Evolutionary conservation across 2,888 invertebrate genomes (phyloP), one percentile per base, ranked within the genome.

Genomic region (Bombyx huttoni): DNA sequence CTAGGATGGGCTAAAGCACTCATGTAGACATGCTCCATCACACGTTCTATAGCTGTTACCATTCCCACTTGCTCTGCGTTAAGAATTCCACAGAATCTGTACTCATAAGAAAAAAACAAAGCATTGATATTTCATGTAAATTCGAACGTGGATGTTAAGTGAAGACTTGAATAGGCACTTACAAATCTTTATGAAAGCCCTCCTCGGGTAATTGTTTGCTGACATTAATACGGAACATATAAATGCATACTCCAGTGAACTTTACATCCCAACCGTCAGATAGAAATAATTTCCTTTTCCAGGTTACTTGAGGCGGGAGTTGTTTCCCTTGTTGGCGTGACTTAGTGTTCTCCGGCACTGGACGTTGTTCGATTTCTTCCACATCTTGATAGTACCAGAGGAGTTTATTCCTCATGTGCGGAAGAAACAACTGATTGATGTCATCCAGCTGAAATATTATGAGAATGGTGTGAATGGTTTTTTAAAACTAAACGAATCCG

Each of bases 361-460:
- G 82, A n/a, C 86, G 81, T 0, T 78, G 84, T 49, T 92, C 92
- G 0, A 90, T 86, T 63, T 95, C 95, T 61, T 94, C 94, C 50
- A 94, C 92, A 56, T 96, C 95, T 83, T 96, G 96, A 71, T 95
- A 96, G 77, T 94, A 96, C 95, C 96, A 96, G 61, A 96, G 90
- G 35, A 96, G 89, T 64, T 95, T 95, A 61, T 94, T 93, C 64
- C 93, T 91, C 93, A 94, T 94, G 68, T 95, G 94, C 0, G 96
- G 95, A 34, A 95, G 84, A 71, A 96, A 96, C 0, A 96, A 87
- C 72, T 95, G 94, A 78, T 96, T 96, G 68, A 96, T 95, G 76
- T 96, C 96, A 75, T 96, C 96, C 68, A 96, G 84, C 94, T 94
- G 67, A 7, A 50, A 8, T 12, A 7, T 45, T 40, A 7, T 34